A percentile compares a stretch with the other conserved stretches of the same genome.
Conservation (phyloP, 2,113 vertebrate genomes). For the Nematolebias whitei region DNA sequence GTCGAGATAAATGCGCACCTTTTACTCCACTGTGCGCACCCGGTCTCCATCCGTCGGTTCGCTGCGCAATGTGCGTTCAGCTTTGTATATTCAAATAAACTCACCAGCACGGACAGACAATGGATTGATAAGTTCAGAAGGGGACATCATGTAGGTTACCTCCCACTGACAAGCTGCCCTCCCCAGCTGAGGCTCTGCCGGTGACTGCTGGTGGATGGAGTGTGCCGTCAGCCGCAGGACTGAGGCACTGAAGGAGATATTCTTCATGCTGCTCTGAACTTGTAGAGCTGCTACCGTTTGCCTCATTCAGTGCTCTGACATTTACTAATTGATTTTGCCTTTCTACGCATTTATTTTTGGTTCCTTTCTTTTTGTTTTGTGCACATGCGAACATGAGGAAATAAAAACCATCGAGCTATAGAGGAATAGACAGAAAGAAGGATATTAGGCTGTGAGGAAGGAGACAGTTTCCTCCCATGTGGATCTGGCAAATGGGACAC, state of each 20-base stretch:
- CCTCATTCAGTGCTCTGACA: slow-evolving; percentile 77
- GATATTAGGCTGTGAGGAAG: slow-evolving; percentile 23
- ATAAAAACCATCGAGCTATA: slow-evolving; percentile 7
- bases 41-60: slow-evolving; percentile 35
- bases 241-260: slow-evolving; percentile 27
- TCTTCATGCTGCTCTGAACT: slow-evolving; percentile 42
- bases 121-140: slow-evolving; percentile 52
- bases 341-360: slow-evolving; percentile 70
- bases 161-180: slow-evolving; percentile 63
- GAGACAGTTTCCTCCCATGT: slow-evolving; percentile 50
- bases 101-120: slow-evolving; percentile 42
- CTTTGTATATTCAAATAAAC: slow-evolving; percentile 36
- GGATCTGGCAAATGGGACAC: slow-evolving; percentile 75
- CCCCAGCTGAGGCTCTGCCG: slow-evolving; percentile 52
- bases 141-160: slow-evolving; percentile 61
- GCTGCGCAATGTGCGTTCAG: slow-evolving; percentile 34
- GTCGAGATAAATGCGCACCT: slow-evolving; percentile 18
- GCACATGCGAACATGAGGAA: slow-evolving; percentile 1
- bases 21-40: slow-evolving; percentile 22
- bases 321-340: slow-evolving; percentile 78
- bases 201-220: slow-evolving; percentile 53
- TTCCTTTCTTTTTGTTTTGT: slow-evolving; percentile 39
- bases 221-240: slow-evolving; percentile 53
- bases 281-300: slow-evolving; percentile 18
- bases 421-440: slow-evolving; percentile 3